Evolutionary conservation across 2,888 invertebrate genomes (phyloP), one percentile per base, ranked within the genome.

Genomic region (Esperia sulphurella): DNA sequence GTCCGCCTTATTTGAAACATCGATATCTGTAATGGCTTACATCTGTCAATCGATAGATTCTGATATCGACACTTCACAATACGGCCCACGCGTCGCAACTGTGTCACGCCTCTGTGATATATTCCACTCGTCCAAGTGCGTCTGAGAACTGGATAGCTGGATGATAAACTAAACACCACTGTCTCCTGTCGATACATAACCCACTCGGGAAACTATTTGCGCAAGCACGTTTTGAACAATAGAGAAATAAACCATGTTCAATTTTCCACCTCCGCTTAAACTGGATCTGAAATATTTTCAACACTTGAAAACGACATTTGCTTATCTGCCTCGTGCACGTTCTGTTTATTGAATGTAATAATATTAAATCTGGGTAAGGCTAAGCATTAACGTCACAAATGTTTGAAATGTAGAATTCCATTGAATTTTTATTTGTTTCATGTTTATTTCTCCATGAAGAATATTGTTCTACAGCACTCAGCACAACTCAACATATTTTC

Each of bases 221-320:
- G 76, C 74, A 73, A 77, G 63, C 76, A 70, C 66, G 63, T 68
- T 70, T 62, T 53, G 67, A 75, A 86, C 85, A 86, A 84, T 84
- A 79, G 82, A 71, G 71, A 78, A 76, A 84, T 85, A 85, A 84
- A 86, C 72, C 61, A 77, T 69, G 71, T 76, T 70, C 68, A 52
- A 71, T 74, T 75, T 77, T 63, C 69, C 75, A 77, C 77, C 72
- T 77, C 69, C 67, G 74, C 74, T 62, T 21, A 53, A 67, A 71
- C 58, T 61, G 55, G 53, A 65, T 58, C 56, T 62, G 54, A 65
- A 75, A 68, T 69, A 70, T 71, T 66, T 59, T 65, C 57, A 59
- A 50, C 55, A 55, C 56, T 52, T 8, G 12, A 33, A 50, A 59
- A 53, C 62, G 61, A 66, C 57, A 58, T 63, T 61, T 62, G 55